Base-by-base conservation (phyloP, 1,140 invertebrate species). In the Penaeus indicus region DNA sequence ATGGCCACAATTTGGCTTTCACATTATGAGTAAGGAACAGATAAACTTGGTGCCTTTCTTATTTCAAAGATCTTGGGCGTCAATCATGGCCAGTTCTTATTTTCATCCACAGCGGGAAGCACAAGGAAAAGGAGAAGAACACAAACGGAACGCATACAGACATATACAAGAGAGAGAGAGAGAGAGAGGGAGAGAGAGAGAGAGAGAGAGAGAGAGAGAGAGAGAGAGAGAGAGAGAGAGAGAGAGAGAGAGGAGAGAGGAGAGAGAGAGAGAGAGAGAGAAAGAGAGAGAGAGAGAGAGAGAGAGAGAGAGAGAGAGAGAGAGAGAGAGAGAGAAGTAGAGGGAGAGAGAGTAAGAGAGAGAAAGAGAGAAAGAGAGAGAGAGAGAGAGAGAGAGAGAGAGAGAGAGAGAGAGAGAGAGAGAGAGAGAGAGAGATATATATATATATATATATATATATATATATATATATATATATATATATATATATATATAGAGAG, bases 201-300 rank as follows among this genome's bases (percentile, higher is more conserved):
- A 25, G 25, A 67, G 64, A 11, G 3, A 54, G 54, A 2, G 80
- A 63, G 80, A 83, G 38, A 21, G 38, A 69, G 32, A 3, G 62
- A 25, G 4, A 13, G 80, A 60, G 47, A 82, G 27, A 67, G 62
- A 84, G 61, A 84, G 3, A 69, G 63, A 84, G 62, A 42, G 54
- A 67, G 62, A 67, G 61, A 64, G 61, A 84, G 32, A 63, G 61
- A 38, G 63, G 42, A 38, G 32, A 38, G 32, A 62, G 69, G 82
- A 84, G 61, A 67, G 54, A 63, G 22, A 22, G 82, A 63, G 81
- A 32, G 27, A 54, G 79, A 21, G 38, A 81, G 79, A 81, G 79
- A 47, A n/a, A 77, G 72, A 77, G 3, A 42, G 75, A 78, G 75
- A 42, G 75, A 82, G 60, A 82, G 60, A 62, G 25, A 62, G 60